A percentile compares a stretch with the other conserved stretches of the same genome.
These are phyloP conservation scores for Dyspetes luteomarginatus DNA, from an alignment of 2,888 invertebrate species.

Conservation along the genomic window DNA sequence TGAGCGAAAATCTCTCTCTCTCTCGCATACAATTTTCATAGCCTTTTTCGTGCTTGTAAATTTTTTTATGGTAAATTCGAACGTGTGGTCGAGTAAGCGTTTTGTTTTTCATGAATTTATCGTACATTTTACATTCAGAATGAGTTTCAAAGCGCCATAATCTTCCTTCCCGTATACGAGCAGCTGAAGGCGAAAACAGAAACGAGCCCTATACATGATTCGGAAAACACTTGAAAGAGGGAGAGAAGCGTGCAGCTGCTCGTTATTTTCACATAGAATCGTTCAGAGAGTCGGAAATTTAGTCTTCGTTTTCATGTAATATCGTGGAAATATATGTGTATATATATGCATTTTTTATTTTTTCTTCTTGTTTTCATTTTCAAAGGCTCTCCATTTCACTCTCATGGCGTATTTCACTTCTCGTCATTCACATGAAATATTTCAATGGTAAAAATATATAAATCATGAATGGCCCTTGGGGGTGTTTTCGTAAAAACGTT, in stretches of 20 bases:
- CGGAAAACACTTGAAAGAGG: background rate
- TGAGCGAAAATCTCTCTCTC: background rate
- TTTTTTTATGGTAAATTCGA: background rate
- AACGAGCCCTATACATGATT: background rate
- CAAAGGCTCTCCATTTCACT: constrained; percentile 19
- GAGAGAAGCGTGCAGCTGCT: background rate
- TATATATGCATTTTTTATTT: background rate
- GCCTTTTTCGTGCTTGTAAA: background rate
- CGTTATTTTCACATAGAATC: constrained; percentile 25
- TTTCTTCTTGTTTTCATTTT: constrained; percentile 7
- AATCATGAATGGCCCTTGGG: too few species aligned
- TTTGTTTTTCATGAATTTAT: background rate
- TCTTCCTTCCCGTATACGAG: background rate
- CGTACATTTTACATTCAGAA: background rate
- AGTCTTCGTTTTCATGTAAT: background rate
- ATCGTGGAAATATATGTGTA: too few species aligned
- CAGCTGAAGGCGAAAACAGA: background rate
- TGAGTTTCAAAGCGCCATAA: background rate
- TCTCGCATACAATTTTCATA: background rate
- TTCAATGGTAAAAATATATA: too few species aligned
- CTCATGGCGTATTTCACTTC: background rate
- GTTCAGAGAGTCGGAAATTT: background rate
- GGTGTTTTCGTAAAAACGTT: too few species aligned
- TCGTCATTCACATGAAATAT: background rate
- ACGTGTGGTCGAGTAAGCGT: background rate